Evolutionary conservation across 2,888 invertebrate species (phyloP).

Genomic region (Smittia sp.): DNA sequence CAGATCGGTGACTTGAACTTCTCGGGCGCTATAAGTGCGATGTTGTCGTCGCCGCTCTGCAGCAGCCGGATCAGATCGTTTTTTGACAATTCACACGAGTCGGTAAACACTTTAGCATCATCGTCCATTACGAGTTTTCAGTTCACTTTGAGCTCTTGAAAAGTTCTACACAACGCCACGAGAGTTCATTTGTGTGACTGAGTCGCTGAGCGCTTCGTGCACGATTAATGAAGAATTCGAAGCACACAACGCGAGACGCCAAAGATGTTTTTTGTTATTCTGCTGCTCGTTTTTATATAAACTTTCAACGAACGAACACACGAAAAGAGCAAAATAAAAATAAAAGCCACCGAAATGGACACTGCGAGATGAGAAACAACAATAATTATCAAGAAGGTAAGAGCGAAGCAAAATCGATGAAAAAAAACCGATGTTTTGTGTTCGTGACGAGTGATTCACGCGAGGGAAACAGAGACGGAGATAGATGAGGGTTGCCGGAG

Average conservation of each 20-base stretch:
- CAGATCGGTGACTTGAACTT: constrained; percentile 37
- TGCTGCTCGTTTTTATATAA: background rate
- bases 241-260: constrained; percentile 19
- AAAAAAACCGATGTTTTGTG: constrained; percentile 37
- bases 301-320: constrained; percentile 21
- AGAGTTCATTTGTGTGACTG: background rate
- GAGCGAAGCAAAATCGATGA: constrained; percentile 27
- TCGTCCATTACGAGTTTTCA: constrained; percentile 24
- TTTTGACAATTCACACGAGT: constrained; percentile 32
- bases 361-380: constrained; percentile 31
- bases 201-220: constrained; percentile 20
- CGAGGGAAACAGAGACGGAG: constrained; percentile 1
- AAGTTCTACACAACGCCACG: background rate
- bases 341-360: constrained; percentile 30
- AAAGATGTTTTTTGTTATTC: constrained; percentile 19
- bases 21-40: constrained; percentile 30
- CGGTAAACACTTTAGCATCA: constrained; percentile 12
- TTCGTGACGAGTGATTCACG: constrained; percentile 37
- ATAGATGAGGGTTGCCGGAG: background rate
- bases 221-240: constrained; percentile 13
- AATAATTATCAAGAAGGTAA: constrained; percentile 24
- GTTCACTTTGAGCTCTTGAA: background rate
- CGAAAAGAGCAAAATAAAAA: constrained; percentile 1
- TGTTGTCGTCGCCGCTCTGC: background rate
- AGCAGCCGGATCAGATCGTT: constrained; percentile 34